These are phyloP conservation scores for Hippocampus guttulatus DNA, from an alignment of 2,113 vertebrate species.

Conservation along the genomic window DNA sequence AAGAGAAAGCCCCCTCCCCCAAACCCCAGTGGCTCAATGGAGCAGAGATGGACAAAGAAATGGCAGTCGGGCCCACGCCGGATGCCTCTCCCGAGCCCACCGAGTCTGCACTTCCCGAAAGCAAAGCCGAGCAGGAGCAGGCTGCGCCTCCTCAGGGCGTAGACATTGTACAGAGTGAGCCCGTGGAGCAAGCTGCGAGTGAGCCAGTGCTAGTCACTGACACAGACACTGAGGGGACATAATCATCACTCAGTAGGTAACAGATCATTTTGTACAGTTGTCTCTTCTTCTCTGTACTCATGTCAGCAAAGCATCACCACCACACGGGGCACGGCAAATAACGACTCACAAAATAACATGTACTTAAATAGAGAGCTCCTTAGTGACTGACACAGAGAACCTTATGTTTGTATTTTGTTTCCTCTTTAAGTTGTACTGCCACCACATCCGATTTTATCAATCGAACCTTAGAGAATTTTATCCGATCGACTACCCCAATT, in stretches of 20 bases:
- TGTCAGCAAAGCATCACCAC: slow-evolving; percentile 83
- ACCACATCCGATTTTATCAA: slow-evolving; percentile 71
- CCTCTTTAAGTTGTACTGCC: slow-evolving; percentile 80
- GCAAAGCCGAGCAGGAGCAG: slow-evolving; percentile 65
- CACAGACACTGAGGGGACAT: slow-evolving; percentile 99
- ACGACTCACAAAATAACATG: slow-evolving; percentile 84
- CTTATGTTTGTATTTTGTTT: slow-evolving; percentile 80
- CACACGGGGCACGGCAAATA: slow-evolving; percentile 88
- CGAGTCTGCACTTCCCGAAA: slow-evolving; percentile 47
- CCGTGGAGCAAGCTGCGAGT: slow-evolving; percentile 90
- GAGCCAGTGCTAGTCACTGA: slow-evolving; percentile 97
- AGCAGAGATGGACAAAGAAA: slow-evolving; percentile 79
- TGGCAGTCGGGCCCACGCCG: slow-evolving; percentile 41
- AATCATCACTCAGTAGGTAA: slow-evolving; percentile 99
- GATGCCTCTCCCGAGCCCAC: slow-evolving; percentile 28
- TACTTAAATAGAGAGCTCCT: slow-evolving; percentile 93
- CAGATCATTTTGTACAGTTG: slow-evolving; percentile 99
- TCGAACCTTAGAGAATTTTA: slow-evolving; percentile 61
- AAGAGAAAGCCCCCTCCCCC: slow-evolving; percentile 27
- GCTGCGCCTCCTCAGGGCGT: slow-evolving; percentile 76
- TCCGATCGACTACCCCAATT: slow-evolving; percentile 73
- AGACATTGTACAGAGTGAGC: slow-evolving; percentile 90
- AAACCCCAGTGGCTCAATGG: slow-evolving; percentile 79
- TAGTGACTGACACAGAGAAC: slow-evolving; percentile 86
- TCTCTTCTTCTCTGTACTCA: slow-evolving; percentile 94